A percentile compares a stretch with the other conserved stretches of the same genome.
Conservation (phyloP, 2,888 invertebrate species). For the Cecidostiba fungosa region DNA sequence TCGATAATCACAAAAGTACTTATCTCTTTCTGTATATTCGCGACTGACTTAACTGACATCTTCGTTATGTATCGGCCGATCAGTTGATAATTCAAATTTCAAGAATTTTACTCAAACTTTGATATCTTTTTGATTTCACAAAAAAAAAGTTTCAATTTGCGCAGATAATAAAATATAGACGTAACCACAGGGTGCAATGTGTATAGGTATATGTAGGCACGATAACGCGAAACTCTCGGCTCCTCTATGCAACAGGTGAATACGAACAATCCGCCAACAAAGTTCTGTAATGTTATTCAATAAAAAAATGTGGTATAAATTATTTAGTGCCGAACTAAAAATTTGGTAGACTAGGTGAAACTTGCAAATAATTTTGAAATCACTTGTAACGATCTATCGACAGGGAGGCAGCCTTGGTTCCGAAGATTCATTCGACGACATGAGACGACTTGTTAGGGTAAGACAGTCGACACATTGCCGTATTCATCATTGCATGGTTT, state of each 20-base stretch:
- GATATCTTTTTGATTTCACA: too few relatives aligned
- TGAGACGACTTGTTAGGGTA: conserved; percentile 85
- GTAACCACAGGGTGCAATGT: background rate
- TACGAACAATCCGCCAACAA: background rate
- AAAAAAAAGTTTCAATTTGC: too few relatives aligned
- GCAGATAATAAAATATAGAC: too few relatives aligned
- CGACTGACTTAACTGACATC: too few relatives aligned
- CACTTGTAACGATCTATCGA: conserved; percentile 28
- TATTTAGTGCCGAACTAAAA: background rate
- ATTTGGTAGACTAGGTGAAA: too few relatives aligned
- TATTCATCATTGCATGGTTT: conserved; percentile 31
- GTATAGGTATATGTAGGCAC: background rate
- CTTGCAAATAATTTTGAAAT: background rate
- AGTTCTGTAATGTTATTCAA: background rate
- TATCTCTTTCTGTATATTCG: too few relatives aligned
- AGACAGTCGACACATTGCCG: conserved; percentile 67
- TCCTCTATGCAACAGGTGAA: conserved; percentile 5
- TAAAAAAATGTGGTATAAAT: background rate
- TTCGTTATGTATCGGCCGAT: too few relatives aligned
- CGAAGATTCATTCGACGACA: conserved; percentile 85
- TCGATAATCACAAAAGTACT: too few relatives aligned
- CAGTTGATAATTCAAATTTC: too few relatives aligned
- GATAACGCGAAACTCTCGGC: conserved; percentile 5
- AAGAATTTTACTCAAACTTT: too few relatives aligned
- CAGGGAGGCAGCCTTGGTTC: conserved; percentile 85